Base-by-base conservation (phyloP, 2,113 vertebrate genomes). In the Sinocyclocheilus anophthalmus region DNA sequence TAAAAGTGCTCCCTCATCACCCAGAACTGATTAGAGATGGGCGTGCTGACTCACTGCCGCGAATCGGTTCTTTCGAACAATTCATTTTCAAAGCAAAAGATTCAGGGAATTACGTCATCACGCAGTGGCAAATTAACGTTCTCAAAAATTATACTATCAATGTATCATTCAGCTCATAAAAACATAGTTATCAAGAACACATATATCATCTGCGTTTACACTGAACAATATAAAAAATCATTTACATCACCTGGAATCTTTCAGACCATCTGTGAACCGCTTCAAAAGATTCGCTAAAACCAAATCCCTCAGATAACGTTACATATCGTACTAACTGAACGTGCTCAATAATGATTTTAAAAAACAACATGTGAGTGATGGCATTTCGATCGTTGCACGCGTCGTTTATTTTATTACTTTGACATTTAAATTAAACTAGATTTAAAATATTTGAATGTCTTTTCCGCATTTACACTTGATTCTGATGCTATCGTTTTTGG, bases 1-100 rank as follows among this genome's bases (percentile, higher is more conserved):
- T 45, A 45, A 81, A 63, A 24, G 10, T 79, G 53, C 30, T 26
- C 48, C 26, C 30, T 26, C 48, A 48, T 26, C 24, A 77, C 18
- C 30, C 30, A 37, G 1, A 79, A n/a, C 18, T 42, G 20, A 73
- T 73, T 11, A 42, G 33, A 1, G 6, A 69, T 8, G 11, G 37
- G 33, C 1, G 12, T 3, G 20, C 8, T 45, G 70, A 39, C 9
- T 73, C 70, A 0, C 16, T 45, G 5, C 42, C 2, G 13, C 6
- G 42, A 76, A 53, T 76, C 73, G 73, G 24, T 26, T 76, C 73
- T 3, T 76, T 76, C 5, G n/a, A 76, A 50, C 73, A 18, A 12
- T 48, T 48, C 10, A 48, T 48, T 5, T 50, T 7, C 45, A 26
- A 76, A n/a, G 45, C 12, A 50, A 50, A 50, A 1, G 72, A 75